Base-by-base conservation (phyloP, 37 sponge, comb jelly and placozoan species). In the Diacarnus erythraeanus region DNA sequence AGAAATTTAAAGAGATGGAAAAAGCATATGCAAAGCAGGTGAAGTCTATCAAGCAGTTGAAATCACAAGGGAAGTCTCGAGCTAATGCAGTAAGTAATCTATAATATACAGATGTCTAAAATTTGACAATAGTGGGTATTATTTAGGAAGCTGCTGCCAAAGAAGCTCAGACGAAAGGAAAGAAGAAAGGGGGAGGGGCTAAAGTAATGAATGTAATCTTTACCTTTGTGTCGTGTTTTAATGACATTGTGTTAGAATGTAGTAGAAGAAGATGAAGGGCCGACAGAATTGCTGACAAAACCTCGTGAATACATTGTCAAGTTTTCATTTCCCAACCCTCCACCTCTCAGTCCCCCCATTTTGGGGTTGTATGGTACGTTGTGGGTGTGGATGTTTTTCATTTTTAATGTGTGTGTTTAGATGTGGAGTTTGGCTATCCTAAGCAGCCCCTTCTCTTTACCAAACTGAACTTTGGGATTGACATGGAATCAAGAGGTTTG, bases 321-420 rank as follows among this genome's bases (percentile, higher is more conserved):
- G 75, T 98, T 98, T 78, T 93, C 96, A 31, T 98, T 98, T 72
- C 99, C 99, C 43, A 89, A 87, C 75, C 99, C 99, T 23, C 93
- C 96, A 33, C 81, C 92, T 42, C 84, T 98, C 57, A 93, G 82
- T 67, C 99, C 99, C 9, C 99, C 99, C 59, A 92, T 98, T 38
- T 73, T 98, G 26, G 99, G 99, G 40, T 86, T 94, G 23, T 91
- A 90, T 77, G 96, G 97, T 97, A 65, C 22, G 61, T 54, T 54
- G 17, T 17, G 17, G 56, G 56, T 54, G 56, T 54, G 17, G 10
- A 17, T 60, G 4, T 18, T 17, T 20, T 60, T 17, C 27, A 60
- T 60, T 6, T 6, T 26, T 60, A 25, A 18, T 60, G 22, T 25
- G 27, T 6, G 9, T 60, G 61, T 17, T 60, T 4, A 96, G 97